Conservation (phyloP, 2,797 vertebrate species). For the Muscicapa striata region DNA sequence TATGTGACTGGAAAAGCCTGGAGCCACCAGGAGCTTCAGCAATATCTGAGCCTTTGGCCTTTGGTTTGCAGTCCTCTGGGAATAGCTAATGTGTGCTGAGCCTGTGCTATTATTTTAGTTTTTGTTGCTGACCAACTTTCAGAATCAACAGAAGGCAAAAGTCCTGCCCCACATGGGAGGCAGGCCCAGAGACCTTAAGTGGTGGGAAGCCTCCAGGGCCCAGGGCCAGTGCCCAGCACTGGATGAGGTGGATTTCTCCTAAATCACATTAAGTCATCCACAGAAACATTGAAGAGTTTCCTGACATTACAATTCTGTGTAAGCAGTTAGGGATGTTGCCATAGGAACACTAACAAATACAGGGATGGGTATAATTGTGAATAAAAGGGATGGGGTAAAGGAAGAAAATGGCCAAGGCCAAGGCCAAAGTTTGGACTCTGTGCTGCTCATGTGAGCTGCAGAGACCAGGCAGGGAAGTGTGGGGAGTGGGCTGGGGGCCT, state of each 20-base stretch:
- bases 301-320: conserved; percentile 49
- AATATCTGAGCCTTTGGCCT: not conserved
- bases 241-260: not conserved
- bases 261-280: conserved; percentile 40
- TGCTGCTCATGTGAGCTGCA: fast-evolving
- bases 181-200: not conserved
- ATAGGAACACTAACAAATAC: conserved; percentile 59
- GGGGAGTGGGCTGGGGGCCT: not conserved
- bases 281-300: conserved; percentile 42
- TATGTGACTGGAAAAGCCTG: not conserved
- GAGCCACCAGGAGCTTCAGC: not conserved
- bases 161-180: not conserved
- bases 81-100: not conserved
- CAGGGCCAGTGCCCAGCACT: not conserved
- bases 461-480: fast-evolving
- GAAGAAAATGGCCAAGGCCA: not conserved
- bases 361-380: not conserved
- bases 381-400: not conserved
- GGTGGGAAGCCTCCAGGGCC: not conserved
- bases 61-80: not conserved
- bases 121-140: not conserved
- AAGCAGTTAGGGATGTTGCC: conserved; percentile 43
- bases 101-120: not conserved
- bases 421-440: not conserved
- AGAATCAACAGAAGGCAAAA: not conserved